Evolutionary conservation across 2,797 vertebrate species (phyloP).

Genomic region (Acanthiza pusilla): DNA sequence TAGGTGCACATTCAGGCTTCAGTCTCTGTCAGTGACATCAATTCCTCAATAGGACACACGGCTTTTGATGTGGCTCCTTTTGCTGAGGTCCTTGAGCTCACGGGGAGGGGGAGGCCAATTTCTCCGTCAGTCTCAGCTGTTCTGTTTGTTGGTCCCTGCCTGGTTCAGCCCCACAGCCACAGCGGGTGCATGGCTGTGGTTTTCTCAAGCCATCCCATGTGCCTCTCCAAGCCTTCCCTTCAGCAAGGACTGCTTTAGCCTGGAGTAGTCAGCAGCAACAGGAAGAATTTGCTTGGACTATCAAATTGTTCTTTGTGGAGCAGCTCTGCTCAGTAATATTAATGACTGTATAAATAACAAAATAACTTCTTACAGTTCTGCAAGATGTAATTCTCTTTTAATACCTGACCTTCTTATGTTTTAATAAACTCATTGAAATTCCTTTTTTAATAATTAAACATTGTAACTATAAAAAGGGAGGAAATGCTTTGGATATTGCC

Average conservation of each 20-base stretch:
- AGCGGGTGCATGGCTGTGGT: rapidly evolving
- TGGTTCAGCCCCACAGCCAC: background rate
- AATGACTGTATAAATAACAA: constrained; percentile 52
- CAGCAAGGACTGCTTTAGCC: background rate
- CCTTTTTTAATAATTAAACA: constrained; percentile 49
- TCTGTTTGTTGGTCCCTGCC: background rate
- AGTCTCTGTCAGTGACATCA: background rate
- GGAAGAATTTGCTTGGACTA: background rate
- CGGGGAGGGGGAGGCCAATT: background rate
- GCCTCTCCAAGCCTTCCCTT: background rate
- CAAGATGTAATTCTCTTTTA: constrained; percentile 28
- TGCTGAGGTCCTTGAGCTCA: background rate
- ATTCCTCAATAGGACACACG: rapidly evolving
- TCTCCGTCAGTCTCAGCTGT: background rate
- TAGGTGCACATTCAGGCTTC: background rate
- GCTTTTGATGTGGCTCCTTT: background rate
- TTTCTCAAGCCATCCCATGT: background rate
- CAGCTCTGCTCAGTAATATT: constrained; percentile 20
- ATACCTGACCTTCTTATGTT: constrained; percentile 13
- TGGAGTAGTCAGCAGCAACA: background rate
- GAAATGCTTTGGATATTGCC: background rate
- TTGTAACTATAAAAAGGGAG: background rate
- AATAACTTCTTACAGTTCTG: background rate
- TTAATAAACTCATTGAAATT: constrained; percentile 18
- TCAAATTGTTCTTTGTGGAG: background rate